Evolutionary conservation across 1,140 invertebrate genomes (phyloP).

Genomic region (Metopolophium dirhodum): DNA sequence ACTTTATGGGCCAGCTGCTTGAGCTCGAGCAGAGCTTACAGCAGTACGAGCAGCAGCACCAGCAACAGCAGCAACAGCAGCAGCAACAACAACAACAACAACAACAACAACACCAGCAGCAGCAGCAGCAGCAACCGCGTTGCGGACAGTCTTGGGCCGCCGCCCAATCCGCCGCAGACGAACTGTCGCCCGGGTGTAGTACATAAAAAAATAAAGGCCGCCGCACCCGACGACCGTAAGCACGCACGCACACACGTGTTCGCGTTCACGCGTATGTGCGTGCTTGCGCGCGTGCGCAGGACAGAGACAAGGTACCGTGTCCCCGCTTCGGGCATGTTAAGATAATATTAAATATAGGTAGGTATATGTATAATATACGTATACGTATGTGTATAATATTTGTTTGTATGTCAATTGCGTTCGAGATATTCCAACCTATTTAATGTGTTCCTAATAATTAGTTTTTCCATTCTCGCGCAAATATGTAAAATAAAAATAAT

Average conservation of each 20-base stretch:
- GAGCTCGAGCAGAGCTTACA: conserved; percentile 81
- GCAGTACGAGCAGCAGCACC: conserved; percentile 58
- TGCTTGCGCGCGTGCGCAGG: neutral
- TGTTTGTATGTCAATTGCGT: conserved; percentile 17
- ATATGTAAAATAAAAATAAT: neutral
- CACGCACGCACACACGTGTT: neutral
- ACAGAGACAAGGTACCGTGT: conserved; percentile 47
- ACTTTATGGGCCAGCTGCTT: conserved; percentile 94
- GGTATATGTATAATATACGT: neutral
- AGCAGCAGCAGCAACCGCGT: conserved; percentile 59
- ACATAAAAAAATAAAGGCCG: neutral
- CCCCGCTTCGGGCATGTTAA: conserved; percentile 34
- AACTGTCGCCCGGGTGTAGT: conserved; percentile 67
- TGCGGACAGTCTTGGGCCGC: conserved; percentile 58
- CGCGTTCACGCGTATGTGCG: neutral
- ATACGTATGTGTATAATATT: neutral
- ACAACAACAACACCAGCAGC: conserved; percentile 45
- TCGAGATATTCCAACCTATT: conserved; percentile 47
- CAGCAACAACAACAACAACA: conserved; percentile 58
- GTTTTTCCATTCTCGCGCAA: conserved; percentile 18
- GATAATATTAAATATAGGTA: conserved; percentile 12
- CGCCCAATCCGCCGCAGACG: conserved; percentile 62
- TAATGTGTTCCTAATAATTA: conserved; percentile 49
- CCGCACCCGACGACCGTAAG: neutral
- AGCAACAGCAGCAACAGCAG: conserved; percentile 57